Base-by-base conservation (phyloP, 2,113 vertebrate species). In the Crypturellus undulatus region DNA sequence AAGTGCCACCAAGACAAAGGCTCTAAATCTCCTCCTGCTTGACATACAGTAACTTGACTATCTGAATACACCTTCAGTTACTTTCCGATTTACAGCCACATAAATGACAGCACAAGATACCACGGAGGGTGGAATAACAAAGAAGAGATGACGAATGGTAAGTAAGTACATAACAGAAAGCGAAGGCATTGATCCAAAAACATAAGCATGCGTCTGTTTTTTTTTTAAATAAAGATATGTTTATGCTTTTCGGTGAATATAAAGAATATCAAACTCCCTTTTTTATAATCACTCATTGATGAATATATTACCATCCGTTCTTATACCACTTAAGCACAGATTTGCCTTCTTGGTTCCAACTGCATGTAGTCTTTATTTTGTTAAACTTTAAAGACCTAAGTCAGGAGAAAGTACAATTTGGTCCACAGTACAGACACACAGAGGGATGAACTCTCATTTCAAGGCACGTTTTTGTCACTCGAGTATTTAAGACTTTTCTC, bases 321-420 rank as follows among this genome's bases (percentile, higher is more conserved):
- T 68, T 67, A 24, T 10, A 40, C 42, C 68, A 73, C 38, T 58
- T 47, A 47, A 76, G 28, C 67, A 59, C 2, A 6, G 2, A 15
- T n/a, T 13, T 70, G 7, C 59, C 51, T 42, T 69, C n/a, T 77
- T 15, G 30, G 36, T 84, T 75, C 13, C 65, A 92, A 59, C 2
- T 2, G 1, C 70, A 17, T 0, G 0, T 62, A 58, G 12, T 49
- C 40, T 56, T 38, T 20, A 16, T 20, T 79, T 17, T 26, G 8
- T 62, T 67, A 56, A 77, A 77, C 77, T 17, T 2, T 13, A 43
- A 83, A 93, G 49, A 7, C 13, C 67, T 17, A 77, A 71, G 18
- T 18, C 38, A 64, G 24, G 56, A 89, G 54, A 36, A 87, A 14
- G 19, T 34, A 79, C 0, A 0, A 6, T 73, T 21, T 32, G 72